Conservation (phyloP, 2,888 invertebrate genomes). For the Onchidella celtica region DNA sequence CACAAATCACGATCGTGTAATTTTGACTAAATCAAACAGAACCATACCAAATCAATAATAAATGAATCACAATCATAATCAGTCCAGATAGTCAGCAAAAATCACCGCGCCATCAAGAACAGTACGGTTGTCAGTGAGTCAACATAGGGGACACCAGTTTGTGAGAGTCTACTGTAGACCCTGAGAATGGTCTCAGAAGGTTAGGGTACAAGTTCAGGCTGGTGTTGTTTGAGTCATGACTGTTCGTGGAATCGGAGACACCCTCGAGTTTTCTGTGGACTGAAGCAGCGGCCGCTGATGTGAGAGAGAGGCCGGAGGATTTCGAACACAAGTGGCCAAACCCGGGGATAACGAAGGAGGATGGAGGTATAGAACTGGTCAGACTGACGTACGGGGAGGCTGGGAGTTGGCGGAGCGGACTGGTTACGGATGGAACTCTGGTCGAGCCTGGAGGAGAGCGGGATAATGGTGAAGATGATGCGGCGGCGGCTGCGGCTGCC, state of each 20-base stretch:
- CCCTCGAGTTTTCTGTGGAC: constrained; percentile 42
- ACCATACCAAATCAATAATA: no score
- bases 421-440: neutral
- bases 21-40: no score
- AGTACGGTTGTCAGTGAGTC: constrained; percentile 42
- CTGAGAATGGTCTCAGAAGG: constrained; percentile 30
- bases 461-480: constrained; percentile 31
- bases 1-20: no score
- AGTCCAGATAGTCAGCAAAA: no score
- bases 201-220: constrained; percentile 35
- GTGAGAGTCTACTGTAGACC: constrained; percentile 25
- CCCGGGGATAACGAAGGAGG: constrained; percentile 31
- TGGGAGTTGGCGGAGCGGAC: constrained; percentile 6
- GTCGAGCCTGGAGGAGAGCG: constrained; percentile 8
- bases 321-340: constrained; percentile 29
- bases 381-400: constrained; percentile 19
- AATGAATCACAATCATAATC: no score
- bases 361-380: neutral
- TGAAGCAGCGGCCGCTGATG: constrained; percentile 16
- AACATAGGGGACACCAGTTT: constrained; percentile 40
- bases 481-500: constrained; percentile 7
- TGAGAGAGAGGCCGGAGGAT: neutral
- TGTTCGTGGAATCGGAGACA: neutral
- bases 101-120: no score
- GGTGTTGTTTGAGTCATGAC: constrained; percentile 17